Evolutionary conservation across 2,113 vertebrate genomes (phyloP).

Genomic region (Cheilinus undulatus): DNA sequence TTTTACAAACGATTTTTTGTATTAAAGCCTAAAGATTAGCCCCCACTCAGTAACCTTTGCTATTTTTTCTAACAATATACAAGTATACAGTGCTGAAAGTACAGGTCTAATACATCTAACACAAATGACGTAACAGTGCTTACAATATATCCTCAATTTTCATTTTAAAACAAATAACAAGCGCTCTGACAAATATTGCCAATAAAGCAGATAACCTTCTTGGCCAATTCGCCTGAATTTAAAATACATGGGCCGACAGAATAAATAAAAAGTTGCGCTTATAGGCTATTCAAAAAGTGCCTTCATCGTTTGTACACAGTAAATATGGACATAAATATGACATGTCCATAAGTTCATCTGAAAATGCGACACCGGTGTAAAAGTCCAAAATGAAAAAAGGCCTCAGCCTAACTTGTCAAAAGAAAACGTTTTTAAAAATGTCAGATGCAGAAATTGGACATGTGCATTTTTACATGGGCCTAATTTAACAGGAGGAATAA

Average conservation of each 20-base stretch:
- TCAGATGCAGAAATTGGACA: conserved; percentile 60
- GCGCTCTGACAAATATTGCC: conserved; percentile 98
- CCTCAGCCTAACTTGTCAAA: conserved; percentile 54
- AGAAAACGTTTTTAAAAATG: conserved; percentile 41
- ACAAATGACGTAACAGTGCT: conserved; percentile 83
- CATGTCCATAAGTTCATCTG: conserved; percentile 64
- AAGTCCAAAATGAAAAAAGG: conserved; percentile 50
- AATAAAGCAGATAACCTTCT: conserved; percentile 87
- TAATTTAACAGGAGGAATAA: conserved; percentile 62
- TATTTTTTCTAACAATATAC: conserved; percentile 81
- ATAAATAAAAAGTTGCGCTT: conserved; percentile 95
- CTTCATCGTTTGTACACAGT: conserved; percentile 86
- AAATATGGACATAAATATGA: conserved; percentile 60
- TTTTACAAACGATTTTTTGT: conserved; percentile 90
- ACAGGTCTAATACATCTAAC: conserved; percentile 81
- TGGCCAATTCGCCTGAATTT: conserved; percentile 85
- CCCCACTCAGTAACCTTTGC: conserved; percentile 76
- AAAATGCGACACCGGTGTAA: conserved; percentile 53
- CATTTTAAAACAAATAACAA: conserved; percentile 80
- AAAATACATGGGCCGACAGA: conserved; percentile 84
- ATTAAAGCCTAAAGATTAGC: conserved; percentile 75
- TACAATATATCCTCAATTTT: conserved; percentile 82
- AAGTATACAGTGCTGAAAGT: conserved; percentile 94
- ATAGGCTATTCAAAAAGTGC: conserved; percentile 94
- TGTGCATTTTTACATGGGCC: conserved; percentile 67